phyloP scores from a whole-genome alignment of 1,140 invertebrate genomes.

The Pygmarrhopalites habei region DNA sequence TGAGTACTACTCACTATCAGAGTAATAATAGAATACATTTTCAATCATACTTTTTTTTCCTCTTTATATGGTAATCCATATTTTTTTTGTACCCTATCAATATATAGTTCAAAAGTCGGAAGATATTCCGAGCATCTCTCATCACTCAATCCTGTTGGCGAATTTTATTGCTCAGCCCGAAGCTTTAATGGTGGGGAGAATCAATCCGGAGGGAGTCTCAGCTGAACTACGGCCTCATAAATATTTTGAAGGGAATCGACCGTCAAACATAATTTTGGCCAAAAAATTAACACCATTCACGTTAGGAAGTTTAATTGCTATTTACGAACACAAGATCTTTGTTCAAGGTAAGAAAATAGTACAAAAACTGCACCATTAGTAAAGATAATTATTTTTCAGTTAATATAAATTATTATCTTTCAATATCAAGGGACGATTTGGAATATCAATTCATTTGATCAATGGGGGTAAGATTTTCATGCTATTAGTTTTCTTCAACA shows the following conservation, averaged over 20 bases:
- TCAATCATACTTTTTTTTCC: too few relatives aligned
- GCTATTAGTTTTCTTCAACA: background rate
- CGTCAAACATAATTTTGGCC: constrained; percentile 96
- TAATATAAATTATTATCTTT: too few relatives aligned
- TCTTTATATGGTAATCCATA: constrained; percentile 82
- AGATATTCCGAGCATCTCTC: constrained; percentile 44
- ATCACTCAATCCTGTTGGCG: constrained; percentile 83
- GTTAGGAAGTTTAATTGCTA: constrained; percentile 87
- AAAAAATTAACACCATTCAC: constrained; percentile 88
- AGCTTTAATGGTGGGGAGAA: constrained; percentile 89
- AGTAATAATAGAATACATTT: too few relatives aligned
- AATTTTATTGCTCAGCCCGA: constrained; percentile 99
- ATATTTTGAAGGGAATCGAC: constrained; percentile 92
- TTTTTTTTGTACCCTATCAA: constrained; percentile 62
- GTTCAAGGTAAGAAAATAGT: constrained; percentile 80
- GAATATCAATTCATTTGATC: constrained; percentile 99
- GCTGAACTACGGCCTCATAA: constrained; percentile 78
- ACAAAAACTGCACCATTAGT: too few relatives aligned
- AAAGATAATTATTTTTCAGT: too few relatives aligned
- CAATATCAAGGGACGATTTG: constrained; percentile 86
- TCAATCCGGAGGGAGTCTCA: constrained; percentile 38
- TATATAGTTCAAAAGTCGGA: constrained; percentile 36
- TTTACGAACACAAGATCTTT: constrained; percentile 99
- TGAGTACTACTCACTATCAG: constrained; percentile 99
- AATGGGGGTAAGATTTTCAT: constrained; percentile 95